Evolutionary conservation across 2,797 vertebrate species (phyloP), one percentile per base, ranked within the genome.

Genomic region (Hoplostethus atlanticus): DNA sequence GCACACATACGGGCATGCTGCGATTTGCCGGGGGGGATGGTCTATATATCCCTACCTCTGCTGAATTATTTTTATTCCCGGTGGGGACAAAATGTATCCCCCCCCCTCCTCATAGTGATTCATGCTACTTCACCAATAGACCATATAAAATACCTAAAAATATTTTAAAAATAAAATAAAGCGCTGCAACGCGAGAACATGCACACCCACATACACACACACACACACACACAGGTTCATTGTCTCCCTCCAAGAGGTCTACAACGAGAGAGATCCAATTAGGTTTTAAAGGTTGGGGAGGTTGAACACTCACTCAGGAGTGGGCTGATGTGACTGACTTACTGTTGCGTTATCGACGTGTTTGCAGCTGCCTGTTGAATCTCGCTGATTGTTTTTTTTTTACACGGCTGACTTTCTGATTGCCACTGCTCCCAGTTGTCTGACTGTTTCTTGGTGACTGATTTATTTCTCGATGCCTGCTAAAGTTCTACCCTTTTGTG

Each of bases 401-500:
- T 31, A 34, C 15, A 46, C 10, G 53, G 64, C 46, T 62, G 31
- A 13, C 53, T 36, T 36, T 36, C 34, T 36, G 5, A 28, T 28
- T 28, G 34, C 34, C 34, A 36, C 5, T 36, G 34, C 34, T 36
- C 5, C 5, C 5, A 36, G 34, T 54, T 60, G 40, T 50, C 52
- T 51, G 52, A 61, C 64, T 55, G 36, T 71, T 72, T 69, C 28
- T 56, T 70, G 44, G 10, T 57, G 58, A 69, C 61, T 78, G 54
- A 60, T 64, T 64, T 28, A 28, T 28, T 28, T 28, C 25, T 28
- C 25, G 3, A 3, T 28, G 25, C 25, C 25, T 28, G 25, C 25
- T 28, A 28, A 28, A 28, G 52, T 76, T 70, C 76, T 68, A 68
- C 79, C 64, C 65, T 11, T 34, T 58, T 52, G 11, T 54, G 36